These are phyloP conservation scores for Gibbula magus DNA, from an alignment of 2,888 invertebrate genomes.

Conservation along the genomic window DNA sequence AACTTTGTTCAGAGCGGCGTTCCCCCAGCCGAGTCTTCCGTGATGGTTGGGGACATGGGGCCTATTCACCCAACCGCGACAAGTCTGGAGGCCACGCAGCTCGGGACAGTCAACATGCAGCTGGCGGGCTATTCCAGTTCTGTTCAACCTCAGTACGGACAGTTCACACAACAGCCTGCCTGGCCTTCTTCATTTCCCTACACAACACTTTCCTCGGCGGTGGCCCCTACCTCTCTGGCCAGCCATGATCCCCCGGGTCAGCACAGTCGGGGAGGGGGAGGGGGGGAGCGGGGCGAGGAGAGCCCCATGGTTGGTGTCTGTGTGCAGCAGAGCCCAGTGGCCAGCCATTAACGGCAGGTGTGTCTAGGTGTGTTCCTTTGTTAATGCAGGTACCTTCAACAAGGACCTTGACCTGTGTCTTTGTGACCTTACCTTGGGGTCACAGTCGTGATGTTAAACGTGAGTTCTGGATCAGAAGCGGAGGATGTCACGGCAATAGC, in stretches of 20 bases:
- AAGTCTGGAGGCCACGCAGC: slow-evolving; percentile 51
- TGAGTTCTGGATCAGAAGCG: not conserved
- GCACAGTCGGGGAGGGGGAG: slow-evolving; percentile 52
- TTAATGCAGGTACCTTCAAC: not conserved
- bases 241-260: slow-evolving; percentile 34
- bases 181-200: slow-evolving; percentile 47
- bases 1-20: slow-evolving; percentile 10
- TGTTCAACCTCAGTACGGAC: slow-evolving; percentile 54
- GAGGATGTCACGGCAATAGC: not conserved
- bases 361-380: not conserved
- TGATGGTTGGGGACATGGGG: not conserved
- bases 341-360: slow-evolving; percentile 82
- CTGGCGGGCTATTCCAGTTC: slow-evolving; percentile 65
- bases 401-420: not conserved
- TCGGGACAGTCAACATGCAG: slow-evolving; percentile 75
- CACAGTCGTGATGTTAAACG: not conserved
- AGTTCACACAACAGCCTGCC: slow-evolving; percentile 47
- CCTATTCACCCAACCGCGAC: not conserved
- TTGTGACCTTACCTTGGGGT: not conserved
- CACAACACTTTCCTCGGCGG: slow-evolving; percentile 28
- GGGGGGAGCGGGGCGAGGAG: slow-evolving; percentile 78
- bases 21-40: not conserved
- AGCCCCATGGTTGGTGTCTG: slow-evolving; percentile 92
- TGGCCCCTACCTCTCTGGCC: slow-evolving; percentile 25
- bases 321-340: slow-evolving; percentile 93